These are phyloP conservation scores for Aegotheles bennettii DNA, from an alignment of 2,113 vertebrate species.

Conservation along the genomic window DNA sequence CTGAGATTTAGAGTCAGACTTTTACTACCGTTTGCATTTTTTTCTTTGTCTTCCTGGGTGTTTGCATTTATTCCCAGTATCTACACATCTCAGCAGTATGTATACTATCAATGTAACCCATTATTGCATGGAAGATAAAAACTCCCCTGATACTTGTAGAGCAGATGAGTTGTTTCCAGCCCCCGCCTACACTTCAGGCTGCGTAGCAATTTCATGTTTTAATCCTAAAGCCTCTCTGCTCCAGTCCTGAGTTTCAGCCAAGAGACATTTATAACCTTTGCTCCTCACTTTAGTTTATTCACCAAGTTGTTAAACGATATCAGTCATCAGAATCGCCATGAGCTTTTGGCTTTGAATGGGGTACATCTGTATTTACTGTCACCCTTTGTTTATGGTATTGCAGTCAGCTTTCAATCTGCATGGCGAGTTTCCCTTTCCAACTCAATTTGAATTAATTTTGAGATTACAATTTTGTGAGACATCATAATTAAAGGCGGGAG, in stretches of 20 bases:
- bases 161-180: background rate
- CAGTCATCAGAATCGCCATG: background rate
- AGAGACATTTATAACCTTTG: background rate
- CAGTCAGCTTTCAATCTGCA: constrained; percentile 14
- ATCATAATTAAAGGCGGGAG: background rate
- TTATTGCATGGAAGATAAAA: background rate
- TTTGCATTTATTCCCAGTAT: background rate
- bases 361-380: background rate
- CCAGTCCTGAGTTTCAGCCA: background rate
- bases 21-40: background rate
- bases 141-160: background rate
- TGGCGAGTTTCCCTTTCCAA: background rate
- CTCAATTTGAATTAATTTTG: constrained; percentile 39
- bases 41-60: background rate
- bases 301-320: background rate
- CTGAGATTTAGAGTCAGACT: background rate
- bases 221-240: background rate
- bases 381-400: background rate
- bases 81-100: background rate
- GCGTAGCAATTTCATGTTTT: background rate
- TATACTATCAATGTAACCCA: background rate
- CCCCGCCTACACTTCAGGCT: background rate
- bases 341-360: background rate
- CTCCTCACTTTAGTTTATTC: background rate
- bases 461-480: background rate